Evolutionary conservation across 2,113 vertebrate species (phyloP), one percentile per base, ranked within the genome.

Genomic region (human (Homo sapiens)): DNA sequence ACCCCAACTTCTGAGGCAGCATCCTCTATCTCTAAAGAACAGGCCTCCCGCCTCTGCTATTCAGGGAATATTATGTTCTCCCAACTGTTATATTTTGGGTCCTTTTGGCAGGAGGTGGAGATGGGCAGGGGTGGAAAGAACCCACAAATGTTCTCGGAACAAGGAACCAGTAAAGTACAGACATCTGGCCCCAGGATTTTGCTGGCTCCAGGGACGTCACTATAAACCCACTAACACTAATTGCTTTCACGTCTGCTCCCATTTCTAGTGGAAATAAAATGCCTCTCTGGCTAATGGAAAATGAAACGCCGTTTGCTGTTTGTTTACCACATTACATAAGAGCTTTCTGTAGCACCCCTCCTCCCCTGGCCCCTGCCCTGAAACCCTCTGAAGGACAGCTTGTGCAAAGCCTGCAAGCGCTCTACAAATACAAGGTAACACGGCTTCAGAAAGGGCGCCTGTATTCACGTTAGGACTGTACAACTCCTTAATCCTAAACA

Each of bases 131-230:
- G 96, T 90, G 78, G 96, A 95, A 97, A 96, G 93, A 90, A 95
- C 90, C 84, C 97, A 83, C 59, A 68, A 90, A 85, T 94, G 80
- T 96, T 96, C 98, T 97, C 80, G 80, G 95, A 93, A 85, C 27
- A 4, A 22, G 92, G 86, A 98, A 96, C 3, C 89, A 97, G 97
- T 73, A 85, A 98, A 98, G 93, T n/a, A 97, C 75, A 97, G 97
- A 98, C 98, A 97, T 98, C 97, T 98, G 98, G 97, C 97, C 88
- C 84, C n/a, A 61, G 95, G 95, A 97, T 87, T 97, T 90, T 95
- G 92, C 87, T 87, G 92, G 96, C 68, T 92, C 92, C 73, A 92
- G 97, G 95, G 1, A 98, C 72, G 20, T 73, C 96, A 96, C 38
- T 25, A 38, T 87, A 97, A 97, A 97, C 66, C 93, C 94, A 96